Percentiles rank a stretch among this genome's conserved stretches.
These are phyloP conservation scores for Pelusios castaneus DNA, from an alignment of 2,113 vertebrate species.

Conservation along the genomic window DNA sequence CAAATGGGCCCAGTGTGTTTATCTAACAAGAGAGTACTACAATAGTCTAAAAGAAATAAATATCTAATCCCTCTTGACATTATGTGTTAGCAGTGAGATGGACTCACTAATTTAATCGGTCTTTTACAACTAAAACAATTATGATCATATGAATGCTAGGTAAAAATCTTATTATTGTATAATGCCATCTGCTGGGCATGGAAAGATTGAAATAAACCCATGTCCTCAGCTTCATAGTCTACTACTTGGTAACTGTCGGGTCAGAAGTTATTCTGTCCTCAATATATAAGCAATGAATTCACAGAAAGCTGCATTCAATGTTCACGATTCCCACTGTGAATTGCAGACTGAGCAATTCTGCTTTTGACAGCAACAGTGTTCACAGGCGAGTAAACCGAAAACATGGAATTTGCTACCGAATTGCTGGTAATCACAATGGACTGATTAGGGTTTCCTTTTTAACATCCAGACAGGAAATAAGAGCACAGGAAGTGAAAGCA, in stretches of 20 bases:
- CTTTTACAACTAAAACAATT: background rate
- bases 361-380: background rate
- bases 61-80: background rate
- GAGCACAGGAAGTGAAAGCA: constrained; percentile 63
- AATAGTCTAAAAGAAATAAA: background rate
- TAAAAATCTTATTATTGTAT: constrained; percentile 53
- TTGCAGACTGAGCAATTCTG: background rate
- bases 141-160: fast-evolving
- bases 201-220: background rate
- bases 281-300: constrained; percentile 7
- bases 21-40: background rate
- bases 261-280: background rate
- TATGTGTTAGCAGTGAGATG: background rate
- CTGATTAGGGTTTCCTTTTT: constrained; percentile 49
- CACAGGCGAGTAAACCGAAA: background rate
- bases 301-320: background rate
- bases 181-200: constrained; percentile 76
- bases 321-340: background rate
- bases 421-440: constrained; percentile 45
- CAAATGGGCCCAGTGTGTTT: fast-evolving
- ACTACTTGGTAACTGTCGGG: fast-evolving
- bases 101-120: background rate
- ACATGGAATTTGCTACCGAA: constrained; percentile 26
- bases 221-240: fast-evolving
- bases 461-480: constrained; percentile 67